A percentile compares a stretch with the other conserved stretches of the same genome.
Evolutionary conservation across 2,797 vertebrate species (phyloP).

Genomic region (Gymnoscopelus braueri): DNA sequence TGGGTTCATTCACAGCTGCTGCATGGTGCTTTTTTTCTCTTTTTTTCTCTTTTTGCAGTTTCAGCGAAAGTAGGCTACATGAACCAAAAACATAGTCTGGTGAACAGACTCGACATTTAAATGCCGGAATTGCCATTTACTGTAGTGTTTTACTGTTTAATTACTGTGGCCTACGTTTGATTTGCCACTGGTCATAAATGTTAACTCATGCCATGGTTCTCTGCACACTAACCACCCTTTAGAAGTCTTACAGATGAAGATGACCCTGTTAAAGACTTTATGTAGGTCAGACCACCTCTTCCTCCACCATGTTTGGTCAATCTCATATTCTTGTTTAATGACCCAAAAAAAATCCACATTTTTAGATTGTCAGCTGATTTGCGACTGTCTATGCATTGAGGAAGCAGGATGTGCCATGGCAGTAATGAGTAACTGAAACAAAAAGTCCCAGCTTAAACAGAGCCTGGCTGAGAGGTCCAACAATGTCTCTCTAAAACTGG

Average conservation of each 20-base stretch:
- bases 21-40: background rate
- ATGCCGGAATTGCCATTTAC: background rate
- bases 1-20: background rate
- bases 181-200: background rate
- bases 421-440: conserved; percentile 44
- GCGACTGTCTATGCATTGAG: conserved; percentile 19
- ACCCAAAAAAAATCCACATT: background rate
- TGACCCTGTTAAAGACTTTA: background rate
- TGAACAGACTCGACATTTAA: background rate
- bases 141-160: no score
- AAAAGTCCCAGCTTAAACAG: conserved; percentile 30
- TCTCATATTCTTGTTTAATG: background rate
- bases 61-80: background rate
- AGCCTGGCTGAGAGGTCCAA: conserved; percentile 5
- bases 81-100: background rate
- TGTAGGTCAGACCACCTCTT: background rate
- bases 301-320: no score
- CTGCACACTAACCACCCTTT: background rate
- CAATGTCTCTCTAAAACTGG: conserved; percentile 32
- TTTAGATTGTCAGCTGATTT: conserved; percentile 12
- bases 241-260: background rate
- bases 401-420: conserved; percentile 39
- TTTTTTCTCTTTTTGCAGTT: no score
- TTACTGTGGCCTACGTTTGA: background rate
- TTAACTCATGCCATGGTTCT: background rate